Conservation (phyloP, 1,140 invertebrate species). For the Drosophila mauritiana region DNA sequence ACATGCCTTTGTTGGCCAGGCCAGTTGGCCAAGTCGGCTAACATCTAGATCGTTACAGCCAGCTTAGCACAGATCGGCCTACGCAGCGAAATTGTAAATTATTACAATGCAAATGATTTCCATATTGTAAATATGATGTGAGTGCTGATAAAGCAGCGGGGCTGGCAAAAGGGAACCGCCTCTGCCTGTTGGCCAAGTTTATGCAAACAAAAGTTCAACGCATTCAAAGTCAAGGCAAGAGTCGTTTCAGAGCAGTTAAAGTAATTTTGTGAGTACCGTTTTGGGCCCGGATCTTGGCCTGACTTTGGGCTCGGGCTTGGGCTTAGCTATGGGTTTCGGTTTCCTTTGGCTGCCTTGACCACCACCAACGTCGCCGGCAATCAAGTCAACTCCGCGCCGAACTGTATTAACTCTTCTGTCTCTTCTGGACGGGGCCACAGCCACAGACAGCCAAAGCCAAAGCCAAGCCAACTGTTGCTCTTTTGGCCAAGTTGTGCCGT, state of each 20-base stretch:
- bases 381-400: slow-evolving; percentile 76
- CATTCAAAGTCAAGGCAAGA: slow-evolving; percentile 70
- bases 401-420: slow-evolving; percentile 77
- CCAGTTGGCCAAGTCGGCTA: not conserved
- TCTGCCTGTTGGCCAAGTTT: slow-evolving; percentile 51
- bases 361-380: slow-evolving; percentile 66
- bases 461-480: slow-evolving; percentile 56
- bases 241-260: slow-evolving; percentile 26
- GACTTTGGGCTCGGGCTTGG: slow-evolving; percentile 29
- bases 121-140: slow-evolving; percentile 77
- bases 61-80: slow-evolving; percentile 38
- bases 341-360: slow-evolving; percentile 63
- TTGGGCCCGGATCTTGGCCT: slow-evolving; percentile 22
- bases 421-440: not conserved
- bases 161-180: slow-evolving; percentile 58
- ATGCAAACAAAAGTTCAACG: slow-evolving; percentile 57
- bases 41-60: slow-evolving; percentile 1
- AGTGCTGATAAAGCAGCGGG: slow-evolving; percentile 65
- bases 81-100: slow-evolving; percentile 77
- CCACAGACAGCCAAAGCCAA: not conserved
- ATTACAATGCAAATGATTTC: slow-evolving; percentile 83
- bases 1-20: slow-evolving; percentile 57
- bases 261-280: slow-evolving; percentile 79
- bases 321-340: slow-evolving; percentile 8
- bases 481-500: slow-evolving; percentile 27